Conservation (phyloP, 2,797 vertebrate species). For the Clamator glandarius region DNA sequence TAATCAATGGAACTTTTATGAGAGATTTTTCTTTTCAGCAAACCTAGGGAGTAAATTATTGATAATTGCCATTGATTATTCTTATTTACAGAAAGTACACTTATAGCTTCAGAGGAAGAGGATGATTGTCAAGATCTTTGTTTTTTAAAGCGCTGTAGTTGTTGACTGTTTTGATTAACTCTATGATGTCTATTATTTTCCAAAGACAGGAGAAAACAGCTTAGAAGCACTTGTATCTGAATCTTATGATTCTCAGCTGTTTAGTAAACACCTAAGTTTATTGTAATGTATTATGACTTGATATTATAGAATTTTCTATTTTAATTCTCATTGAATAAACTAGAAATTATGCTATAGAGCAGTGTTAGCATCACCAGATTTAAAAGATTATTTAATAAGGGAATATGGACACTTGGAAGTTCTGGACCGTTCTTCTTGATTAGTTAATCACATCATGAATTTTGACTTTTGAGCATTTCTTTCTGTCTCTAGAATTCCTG, state of each 20-base stretch:
- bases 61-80: not conserved
- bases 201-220: not conserved
- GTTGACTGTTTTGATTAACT: not conserved
- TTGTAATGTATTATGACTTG: not conserved
- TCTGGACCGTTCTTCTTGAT: not conserved
- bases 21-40: conserved; percentile 16
- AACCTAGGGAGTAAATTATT: not conserved
- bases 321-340: not conserved
- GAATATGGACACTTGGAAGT: not conserved
- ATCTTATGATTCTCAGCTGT: not conserved
- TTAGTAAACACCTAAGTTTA: not conserved
- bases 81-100: not conserved
- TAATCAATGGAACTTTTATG: not conserved
- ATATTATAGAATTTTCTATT: not conserved
- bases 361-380: not conserved
- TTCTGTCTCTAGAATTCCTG: not conserved
- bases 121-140: not conserved
- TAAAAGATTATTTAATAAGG: not conserved
- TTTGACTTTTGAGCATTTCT: not conserved
- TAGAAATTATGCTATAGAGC: not conserved
- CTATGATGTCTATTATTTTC: not conserved
- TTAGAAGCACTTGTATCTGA: not conserved
- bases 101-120: not conserved
- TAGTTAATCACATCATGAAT: not conserved
- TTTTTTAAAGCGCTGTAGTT: not conserved